Evolutionary conservation across 2,888 invertebrate genomes (phyloP).

Genomic region (Eumacrocentrus americanus): DNA sequence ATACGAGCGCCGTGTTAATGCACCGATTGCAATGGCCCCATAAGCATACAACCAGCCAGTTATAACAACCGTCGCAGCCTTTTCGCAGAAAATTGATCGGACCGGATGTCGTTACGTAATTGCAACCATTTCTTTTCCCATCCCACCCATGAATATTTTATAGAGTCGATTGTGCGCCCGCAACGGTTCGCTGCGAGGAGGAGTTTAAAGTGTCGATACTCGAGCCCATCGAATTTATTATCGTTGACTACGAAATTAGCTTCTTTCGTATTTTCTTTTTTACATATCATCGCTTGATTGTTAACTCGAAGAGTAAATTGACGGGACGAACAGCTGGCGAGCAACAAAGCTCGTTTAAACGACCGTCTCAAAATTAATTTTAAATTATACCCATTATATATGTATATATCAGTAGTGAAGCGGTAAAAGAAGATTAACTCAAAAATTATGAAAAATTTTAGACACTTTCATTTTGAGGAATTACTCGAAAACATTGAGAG

Average conservation of each 20-base stretch:
- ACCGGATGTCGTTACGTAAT: conserved; percentile 31
- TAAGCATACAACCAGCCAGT: conserved; percentile 7
- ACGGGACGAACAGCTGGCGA: conserved; percentile 13
- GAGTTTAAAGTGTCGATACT: conserved; percentile 27
- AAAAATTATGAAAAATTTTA: no score
- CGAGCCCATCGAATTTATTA: conserved; percentile 21
- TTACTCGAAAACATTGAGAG: no score
- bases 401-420: no score
- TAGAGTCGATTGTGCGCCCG: conserved; percentile 21
- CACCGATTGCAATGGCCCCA: background rate
- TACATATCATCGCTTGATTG: conserved; percentile 15
- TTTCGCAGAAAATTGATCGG: conserved; percentile 27
- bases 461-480: no score
- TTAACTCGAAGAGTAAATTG: conserved; percentile 8
- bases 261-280: conserved; percentile 1
- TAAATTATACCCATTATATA: no score
- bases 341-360: no score
- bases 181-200: conserved; percentile 10
- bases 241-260: conserved; percentile 19
- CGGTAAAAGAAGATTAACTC: no score
- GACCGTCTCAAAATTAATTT: conserved; percentile 1
- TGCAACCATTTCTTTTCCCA: conserved; percentile 28
- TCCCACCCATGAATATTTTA: conserved; percentile 29
- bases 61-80: conserved; percentile 18
- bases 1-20: conserved; percentile 1